These are phyloP conservation scores for Eulimnadia texana DNA, from an alignment of 1,140 invertebrate genomes.

Conservation along the genomic window DNA sequence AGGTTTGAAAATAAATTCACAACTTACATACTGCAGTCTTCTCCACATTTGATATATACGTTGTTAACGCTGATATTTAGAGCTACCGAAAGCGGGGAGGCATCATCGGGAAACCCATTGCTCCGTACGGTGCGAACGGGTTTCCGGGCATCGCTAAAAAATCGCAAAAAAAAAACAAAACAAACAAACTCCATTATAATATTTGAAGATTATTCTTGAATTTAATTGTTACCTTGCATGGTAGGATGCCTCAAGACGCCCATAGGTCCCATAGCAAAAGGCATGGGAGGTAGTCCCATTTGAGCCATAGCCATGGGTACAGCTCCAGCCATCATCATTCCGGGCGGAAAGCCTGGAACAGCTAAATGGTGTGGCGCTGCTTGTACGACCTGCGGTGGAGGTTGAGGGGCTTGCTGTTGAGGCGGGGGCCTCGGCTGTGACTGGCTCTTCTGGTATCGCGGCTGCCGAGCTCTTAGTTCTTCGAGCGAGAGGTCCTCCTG, in stretches of 20 bases:
- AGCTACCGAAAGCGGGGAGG: slow-evolving; percentile 6
- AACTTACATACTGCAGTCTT: too few species aligned
- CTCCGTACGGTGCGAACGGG: not conserved
- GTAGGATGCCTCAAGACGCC: not conserved
- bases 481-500: slow-evolving; percentile 83
- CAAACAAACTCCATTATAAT: not conserved
- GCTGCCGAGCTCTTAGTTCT: slow-evolving; percentile 59
- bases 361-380: not conserved
- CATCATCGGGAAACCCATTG: slow-evolving; percentile 11
- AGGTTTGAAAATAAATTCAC: too few species aligned
- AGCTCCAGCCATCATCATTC: slow-evolving; percentile 1
- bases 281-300: slow-evolving; percentile 5
- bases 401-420: not conserved
- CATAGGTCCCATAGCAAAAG: slow-evolving; percentile 4
- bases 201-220: not conserved
- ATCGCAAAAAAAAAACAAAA: not conserved
- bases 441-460: slow-evolving; percentile 45
- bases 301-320: slow-evolving; percentile 8
- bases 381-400: not conserved
- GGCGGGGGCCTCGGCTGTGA: not conserved
- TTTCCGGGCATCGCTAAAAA: slow-evolving; percentile 5
- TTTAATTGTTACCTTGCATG: not conserved
- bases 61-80: not conserved
- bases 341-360: not conserved
- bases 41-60: too few species aligned